A percentile compares a stretch with the other conserved stretches of the same genome.
phyloP scores from a whole-genome alignment of 2,888 invertebrate species.

The Strigamia transsilvanica region DNA sequence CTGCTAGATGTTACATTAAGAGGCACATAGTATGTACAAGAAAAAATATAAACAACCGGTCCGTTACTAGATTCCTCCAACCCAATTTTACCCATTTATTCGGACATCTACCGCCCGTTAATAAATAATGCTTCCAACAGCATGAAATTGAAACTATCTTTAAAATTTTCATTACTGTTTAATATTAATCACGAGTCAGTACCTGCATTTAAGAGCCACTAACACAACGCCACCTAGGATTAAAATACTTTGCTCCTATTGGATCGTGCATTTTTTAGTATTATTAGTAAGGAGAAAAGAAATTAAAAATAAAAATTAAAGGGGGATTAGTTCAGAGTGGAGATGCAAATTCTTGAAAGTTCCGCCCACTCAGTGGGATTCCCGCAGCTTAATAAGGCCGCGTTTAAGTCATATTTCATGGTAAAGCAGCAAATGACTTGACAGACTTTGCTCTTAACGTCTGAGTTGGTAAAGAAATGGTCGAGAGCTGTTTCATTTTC shows the following conservation, averaged over 20 bases:
- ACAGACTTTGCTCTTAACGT: constrained; percentile 9
- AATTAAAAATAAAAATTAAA: constrained; percentile 23
- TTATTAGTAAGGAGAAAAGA: background rate
- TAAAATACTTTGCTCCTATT: background rate
- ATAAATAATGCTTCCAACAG: background rate
- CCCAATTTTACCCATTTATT: background rate
- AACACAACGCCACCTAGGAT: background rate
- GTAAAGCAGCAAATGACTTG: constrained; percentile 20
- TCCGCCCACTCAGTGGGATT: background rate
- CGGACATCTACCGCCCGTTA: background rate
- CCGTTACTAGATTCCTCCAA: background rate
- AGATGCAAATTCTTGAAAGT: background rate
- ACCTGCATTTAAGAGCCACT: background rate
- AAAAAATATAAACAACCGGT: background rate
- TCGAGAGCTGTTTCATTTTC: constrained; percentile 34
- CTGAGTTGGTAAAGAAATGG: background rate
- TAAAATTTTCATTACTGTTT: constrained; percentile 6
- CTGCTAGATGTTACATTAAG: constrained; percentile 34
- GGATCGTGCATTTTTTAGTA: background rate
- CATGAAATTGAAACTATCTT: background rate
- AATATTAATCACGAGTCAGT: constrained; percentile 20
- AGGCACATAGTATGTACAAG: background rate
- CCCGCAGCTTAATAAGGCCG: constrained; percentile 10
- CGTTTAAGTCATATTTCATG: constrained; percentile 11
- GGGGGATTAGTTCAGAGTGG: background rate